phyloP scores from a whole-genome alignment of 2,797 vertebrate species.

The Simalia tracyae region DNA sequence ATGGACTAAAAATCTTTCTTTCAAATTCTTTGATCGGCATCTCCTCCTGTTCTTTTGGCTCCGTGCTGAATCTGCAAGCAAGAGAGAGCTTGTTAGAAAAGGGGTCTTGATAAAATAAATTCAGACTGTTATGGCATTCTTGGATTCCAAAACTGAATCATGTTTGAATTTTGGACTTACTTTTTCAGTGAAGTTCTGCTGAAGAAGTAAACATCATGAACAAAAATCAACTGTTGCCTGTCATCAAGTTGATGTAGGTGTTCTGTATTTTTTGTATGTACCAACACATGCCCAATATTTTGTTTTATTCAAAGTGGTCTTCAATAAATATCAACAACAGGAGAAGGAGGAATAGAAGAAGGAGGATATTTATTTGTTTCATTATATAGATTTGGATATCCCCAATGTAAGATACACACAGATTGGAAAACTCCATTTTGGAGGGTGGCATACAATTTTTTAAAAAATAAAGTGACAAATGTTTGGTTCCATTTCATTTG shows the following conservation, averaged over 20 bases:
- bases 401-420: not conserved
- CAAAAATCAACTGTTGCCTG: not conserved
- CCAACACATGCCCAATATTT: not conserved
- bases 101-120: conserved; percentile 42
- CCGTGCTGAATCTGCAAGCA: conserved; percentile 3
- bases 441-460: not conserved
- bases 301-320: not conserved
- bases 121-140: conserved; percentile 14
- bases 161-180: not conserved
- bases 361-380: not conserved
- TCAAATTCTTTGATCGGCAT: conserved; percentile 6
- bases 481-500: too few relatives aligned
- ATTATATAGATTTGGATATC: not conserved
- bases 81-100: conserved; percentile 18
- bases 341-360: not conserved
- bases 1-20: conserved; percentile 27
- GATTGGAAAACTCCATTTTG: not conserved
- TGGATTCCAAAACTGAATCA: conserved; percentile 32
- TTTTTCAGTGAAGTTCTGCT: not conserved
- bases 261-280: not conserved
- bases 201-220: not conserved
- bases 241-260: not conserved
- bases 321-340: not conserved
- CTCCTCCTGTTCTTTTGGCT: conserved; percentile 16
- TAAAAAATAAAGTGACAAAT: not conserved